Percentiles rank a stretch among this genome's conserved stretches.
phyloP scores from a whole-genome alignment of 1,140 invertebrate species.

The Trachymyrmex cornetzi region DNA sequence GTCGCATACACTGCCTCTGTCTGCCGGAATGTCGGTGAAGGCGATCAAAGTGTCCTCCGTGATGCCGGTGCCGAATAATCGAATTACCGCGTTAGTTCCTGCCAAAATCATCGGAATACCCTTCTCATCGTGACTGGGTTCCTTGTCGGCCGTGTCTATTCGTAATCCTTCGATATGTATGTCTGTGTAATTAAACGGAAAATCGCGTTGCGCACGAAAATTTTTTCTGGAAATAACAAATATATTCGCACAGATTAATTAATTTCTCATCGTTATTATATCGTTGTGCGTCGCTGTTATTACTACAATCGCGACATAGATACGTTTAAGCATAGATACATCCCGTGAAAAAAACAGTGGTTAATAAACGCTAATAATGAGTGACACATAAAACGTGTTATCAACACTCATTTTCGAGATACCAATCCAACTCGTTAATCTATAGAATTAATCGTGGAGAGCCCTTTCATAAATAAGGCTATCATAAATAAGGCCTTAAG shows the following conservation, averaged over 20 bases:
- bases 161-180: slow-evolving; percentile 88
- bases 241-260: slow-evolving; percentile 2
- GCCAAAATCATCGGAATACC: slow-evolving; percentile 90
- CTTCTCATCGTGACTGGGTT: slow-evolving; percentile 88
- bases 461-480: slow-evolving; percentile 54
- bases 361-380: slow-evolving; percentile 32
- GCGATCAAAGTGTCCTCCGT: slow-evolving; percentile 89
- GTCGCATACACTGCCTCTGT: slow-evolving; percentile 86
- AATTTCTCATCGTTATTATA: background rate
- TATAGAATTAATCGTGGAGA: slow-evolving; percentile 34
- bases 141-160: slow-evolving; percentile 88
- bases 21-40: slow-evolving; percentile 89
- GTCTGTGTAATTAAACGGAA: slow-evolving; percentile 26
- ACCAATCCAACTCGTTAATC: slow-evolving; percentile 41
- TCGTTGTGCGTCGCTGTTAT: background rate
- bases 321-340: background rate
- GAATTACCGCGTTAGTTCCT: slow-evolving; percentile 87
- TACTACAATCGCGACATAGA: background rate
- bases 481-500: slow-evolving; percentile 44
- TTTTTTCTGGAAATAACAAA: slow-evolving; percentile 64
- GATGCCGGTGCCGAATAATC: slow-evolving; percentile 92
- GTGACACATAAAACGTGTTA: slow-evolving; percentile 3
- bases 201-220: slow-evolving; percentile 63
- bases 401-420: slow-evolving; percentile 2
- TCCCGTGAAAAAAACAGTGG: background rate